phyloP scores from a whole-genome alignment of 2,797 vertebrate species.

The Syngnathus acus region DNA sequence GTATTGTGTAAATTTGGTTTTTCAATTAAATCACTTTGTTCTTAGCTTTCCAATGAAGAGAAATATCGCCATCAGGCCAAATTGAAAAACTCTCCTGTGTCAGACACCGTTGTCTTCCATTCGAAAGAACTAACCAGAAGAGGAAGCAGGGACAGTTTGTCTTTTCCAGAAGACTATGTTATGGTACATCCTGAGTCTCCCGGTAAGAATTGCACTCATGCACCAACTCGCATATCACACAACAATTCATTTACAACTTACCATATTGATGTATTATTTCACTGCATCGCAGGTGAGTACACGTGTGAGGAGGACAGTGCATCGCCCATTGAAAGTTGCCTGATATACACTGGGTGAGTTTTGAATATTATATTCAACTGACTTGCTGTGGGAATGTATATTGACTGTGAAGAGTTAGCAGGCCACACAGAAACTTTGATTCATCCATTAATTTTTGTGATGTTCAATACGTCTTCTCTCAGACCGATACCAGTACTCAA shows the following conservation, averaged over 20 bases:
- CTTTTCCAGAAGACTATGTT: constrained; percentile 85
- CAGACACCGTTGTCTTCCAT: constrained; percentile 64
- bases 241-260: background rate
- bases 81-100: constrained; percentile 54
- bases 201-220: constrained; percentile 62
- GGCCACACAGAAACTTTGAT: background rate
- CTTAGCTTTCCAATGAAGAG: constrained; percentile 79
- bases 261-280: constrained; percentile 2
- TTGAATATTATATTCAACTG: background rate
- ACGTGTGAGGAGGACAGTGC: constrained; percentile 65
- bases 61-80: constrained; percentile 74
- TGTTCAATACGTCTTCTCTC: too few species aligned
- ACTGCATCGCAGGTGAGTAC: constrained; percentile 71
- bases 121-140: constrained; percentile 71
- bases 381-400: background rate
- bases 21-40: background rate
- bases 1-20: background rate
- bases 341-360: constrained; percentile 86
- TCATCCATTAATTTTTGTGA: background rate
- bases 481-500: too few species aligned
- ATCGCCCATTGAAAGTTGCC: constrained; percentile 75
- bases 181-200: constrained; percentile 86
- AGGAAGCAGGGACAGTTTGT: constrained; percentile 74
- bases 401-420: background rate
- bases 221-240: background rate